Conservation (phyloP, 2,797 vertebrate species). For the Gambusia yucatana region DNA sequence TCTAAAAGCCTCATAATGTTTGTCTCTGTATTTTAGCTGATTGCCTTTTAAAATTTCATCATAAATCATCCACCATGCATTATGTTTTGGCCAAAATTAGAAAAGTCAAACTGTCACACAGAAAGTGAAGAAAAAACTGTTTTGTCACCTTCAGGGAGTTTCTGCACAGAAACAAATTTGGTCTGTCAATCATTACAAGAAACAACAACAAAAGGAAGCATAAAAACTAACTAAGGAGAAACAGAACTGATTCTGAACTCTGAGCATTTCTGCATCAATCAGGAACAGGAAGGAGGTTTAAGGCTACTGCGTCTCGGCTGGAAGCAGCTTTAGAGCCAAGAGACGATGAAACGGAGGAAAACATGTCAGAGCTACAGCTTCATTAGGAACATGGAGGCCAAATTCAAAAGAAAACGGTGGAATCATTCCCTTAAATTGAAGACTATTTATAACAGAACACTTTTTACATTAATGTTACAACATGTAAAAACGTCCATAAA, state of each 20-base stretch:
- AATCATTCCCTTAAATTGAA: background rate
- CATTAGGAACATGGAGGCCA: background rate
- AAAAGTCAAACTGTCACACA: slow-evolving; percentile 7
- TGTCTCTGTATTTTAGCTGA: background rate
- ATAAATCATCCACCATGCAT: background rate
- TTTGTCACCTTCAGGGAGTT: background rate
- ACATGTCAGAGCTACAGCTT: background rate
- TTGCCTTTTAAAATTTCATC: background rate
- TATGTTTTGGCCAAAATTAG: slow-evolving; percentile 3
- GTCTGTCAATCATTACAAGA: background rate
- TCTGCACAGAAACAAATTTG: slow-evolving; percentile 5
- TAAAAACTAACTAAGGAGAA: background rate
- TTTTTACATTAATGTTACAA: background rate
- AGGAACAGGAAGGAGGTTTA: background rate
- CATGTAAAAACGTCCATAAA: background rate
- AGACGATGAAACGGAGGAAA: background rate
- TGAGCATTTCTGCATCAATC: background rate
- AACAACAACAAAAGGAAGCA: background rate
- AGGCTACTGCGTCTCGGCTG: background rate
- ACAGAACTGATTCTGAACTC: background rate
- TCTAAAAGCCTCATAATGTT: background rate
- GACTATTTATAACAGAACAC: background rate
- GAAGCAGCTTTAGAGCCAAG: background rate
- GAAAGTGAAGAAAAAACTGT: background rate
- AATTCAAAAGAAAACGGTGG: background rate